Evolutionary conservation across 2,797 vertebrate species (phyloP), one percentile per base, ranked within the genome.

Genomic region (Scarus forsteni): DNA sequence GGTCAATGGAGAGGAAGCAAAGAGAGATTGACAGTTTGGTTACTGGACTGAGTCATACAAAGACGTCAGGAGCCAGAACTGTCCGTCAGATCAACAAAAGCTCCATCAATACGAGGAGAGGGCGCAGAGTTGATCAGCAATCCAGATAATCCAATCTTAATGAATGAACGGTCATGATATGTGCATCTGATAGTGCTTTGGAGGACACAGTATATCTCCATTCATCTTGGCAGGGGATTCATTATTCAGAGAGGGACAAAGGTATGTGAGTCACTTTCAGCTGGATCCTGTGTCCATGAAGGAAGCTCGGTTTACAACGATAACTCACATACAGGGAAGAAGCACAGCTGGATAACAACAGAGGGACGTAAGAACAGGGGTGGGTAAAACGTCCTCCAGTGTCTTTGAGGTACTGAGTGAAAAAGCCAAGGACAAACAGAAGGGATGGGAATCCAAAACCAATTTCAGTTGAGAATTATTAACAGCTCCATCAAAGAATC

Each of bases 241-340:
- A 93, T 93, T 90, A 92, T 92, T 91, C 77, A 93, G 70, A 34
- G 39, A 34, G 70, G 65, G 66, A 59, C 75, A 52, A 46, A 75
- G 76, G 78, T 73, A 34, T 80, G 77, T 77, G 75, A 80, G 84
- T 86, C 77, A 80, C 85, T 88, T 85, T 90, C 87, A 78, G 78
- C 80, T 72, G 80, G 87, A 78, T 92, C 85, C 79, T 57, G 70
- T 87, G 71, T 92, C 88, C 62, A n/a, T 6, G 10, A 16, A 58
- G 48, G 57, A 58, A 59, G 5, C 85, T 84, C 81, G 1, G 50
- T 60, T 90, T 89, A 75, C 89, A 80, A 36, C 59, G 35, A 50
- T 44, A 54, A 51, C 71, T 38, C 45, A 14, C 45, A 48, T 5
- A 43, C 1, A 40, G 63, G 27, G 27, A 27, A 27, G 27, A 27